phyloP scores from a whole-genome alignment of 2,113 vertebrate species.

The Bostrychus sinensis region DNA sequence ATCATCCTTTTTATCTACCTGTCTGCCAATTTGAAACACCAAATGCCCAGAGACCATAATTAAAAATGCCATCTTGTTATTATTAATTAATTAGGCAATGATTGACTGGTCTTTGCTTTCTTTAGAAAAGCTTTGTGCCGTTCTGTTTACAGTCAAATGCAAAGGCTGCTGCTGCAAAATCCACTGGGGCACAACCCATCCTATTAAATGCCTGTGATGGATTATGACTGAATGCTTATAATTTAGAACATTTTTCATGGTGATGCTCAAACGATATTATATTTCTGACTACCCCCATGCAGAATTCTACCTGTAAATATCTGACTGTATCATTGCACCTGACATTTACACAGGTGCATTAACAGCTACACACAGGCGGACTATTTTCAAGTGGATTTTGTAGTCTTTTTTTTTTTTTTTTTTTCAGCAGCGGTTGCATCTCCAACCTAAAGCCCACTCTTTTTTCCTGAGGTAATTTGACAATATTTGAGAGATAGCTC shows the following conservation, averaged over 20 bases:
- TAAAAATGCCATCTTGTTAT: not conserved
- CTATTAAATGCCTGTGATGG: not conserved
- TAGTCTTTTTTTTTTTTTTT: slow-evolving; percentile 1
- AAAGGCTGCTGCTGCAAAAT: not conserved
- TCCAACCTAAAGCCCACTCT: slow-evolving; percentile 14
- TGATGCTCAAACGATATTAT: too few relatives aligned
- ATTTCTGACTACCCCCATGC: too few relatives aligned
- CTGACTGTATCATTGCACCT: too few relatives aligned
- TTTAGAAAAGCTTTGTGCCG: too few relatives aligned
- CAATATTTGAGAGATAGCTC: slow-evolving; percentile 27
- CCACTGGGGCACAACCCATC: too few relatives aligned
- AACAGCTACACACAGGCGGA: not conserved
- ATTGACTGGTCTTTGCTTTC: too few relatives aligned
- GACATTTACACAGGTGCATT: not conserved
- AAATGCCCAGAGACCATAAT: not conserved
- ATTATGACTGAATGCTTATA: not conserved
- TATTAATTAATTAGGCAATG: not conserved
- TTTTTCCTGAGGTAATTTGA: slow-evolving; percentile 31
- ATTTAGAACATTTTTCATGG: too few relatives aligned
- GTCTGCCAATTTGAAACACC: not conserved
- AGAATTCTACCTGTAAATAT: not conserved
- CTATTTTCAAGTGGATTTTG: not conserved
- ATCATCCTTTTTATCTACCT: not conserved
- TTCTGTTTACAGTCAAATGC: not conserved
- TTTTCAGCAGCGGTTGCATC: slow-evolving; percentile 10